A percentile compares a stretch with the other conserved stretches of the same genome.
These are phyloP conservation scores for Leguminivora glycinivorella DNA, from an alignment of 1,140 invertebrate species.

Conservation along the genomic window DNA sequence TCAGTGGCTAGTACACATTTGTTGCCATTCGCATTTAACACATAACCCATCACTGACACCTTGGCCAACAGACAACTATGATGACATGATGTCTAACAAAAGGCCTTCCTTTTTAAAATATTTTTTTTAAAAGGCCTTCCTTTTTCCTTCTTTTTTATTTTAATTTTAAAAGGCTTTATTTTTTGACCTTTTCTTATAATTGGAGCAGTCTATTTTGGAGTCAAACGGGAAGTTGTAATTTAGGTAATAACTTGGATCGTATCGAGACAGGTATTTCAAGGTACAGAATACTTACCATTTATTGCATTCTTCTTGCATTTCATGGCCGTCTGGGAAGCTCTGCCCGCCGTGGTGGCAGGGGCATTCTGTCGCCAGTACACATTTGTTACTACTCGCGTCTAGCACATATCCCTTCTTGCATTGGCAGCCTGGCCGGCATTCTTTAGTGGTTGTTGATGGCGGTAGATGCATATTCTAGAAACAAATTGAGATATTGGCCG, in stretches of 20 bases:
- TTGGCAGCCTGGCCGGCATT: slow-evolving; percentile 88
- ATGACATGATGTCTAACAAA: too few relatives aligned
- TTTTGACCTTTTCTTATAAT: too few relatives aligned
- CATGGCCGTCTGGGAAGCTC: slow-evolving; percentile 88
- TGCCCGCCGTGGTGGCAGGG: slow-evolving; percentile 93
- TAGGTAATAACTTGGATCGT: too few relatives aligned
- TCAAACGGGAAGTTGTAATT: too few relatives aligned
- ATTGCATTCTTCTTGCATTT: slow-evolving; percentile 90
- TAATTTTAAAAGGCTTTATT: too few relatives aligned
- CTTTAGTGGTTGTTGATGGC: slow-evolving; percentile 56
- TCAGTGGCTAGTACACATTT: slow-evolving; percentile 84
- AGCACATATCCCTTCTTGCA: slow-evolving; percentile 88
- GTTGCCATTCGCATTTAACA: slow-evolving; percentile 84
- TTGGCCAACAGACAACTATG: slow-evolving; percentile 88
- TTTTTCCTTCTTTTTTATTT: too few relatives aligned
- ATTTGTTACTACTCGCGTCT: slow-evolving; percentile 83
- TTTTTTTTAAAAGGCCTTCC: too few relatives aligned
- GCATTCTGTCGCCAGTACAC: slow-evolving; percentile 85
- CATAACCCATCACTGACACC: slow-evolving; percentile 88
- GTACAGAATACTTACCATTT: slow-evolving; percentile 82
- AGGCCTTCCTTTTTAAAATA: too few relatives aligned
- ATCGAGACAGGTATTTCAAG: too few relatives aligned
- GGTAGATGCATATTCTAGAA: slow-evolving; percentile 85
- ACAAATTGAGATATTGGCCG: slow-evolving; percentile 28
- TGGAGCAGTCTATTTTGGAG: too few relatives aligned